These are phyloP conservation scores for Hipparchia semele DNA, from an alignment of 2,888 invertebrate species.

Conservation along the genomic window DNA sequence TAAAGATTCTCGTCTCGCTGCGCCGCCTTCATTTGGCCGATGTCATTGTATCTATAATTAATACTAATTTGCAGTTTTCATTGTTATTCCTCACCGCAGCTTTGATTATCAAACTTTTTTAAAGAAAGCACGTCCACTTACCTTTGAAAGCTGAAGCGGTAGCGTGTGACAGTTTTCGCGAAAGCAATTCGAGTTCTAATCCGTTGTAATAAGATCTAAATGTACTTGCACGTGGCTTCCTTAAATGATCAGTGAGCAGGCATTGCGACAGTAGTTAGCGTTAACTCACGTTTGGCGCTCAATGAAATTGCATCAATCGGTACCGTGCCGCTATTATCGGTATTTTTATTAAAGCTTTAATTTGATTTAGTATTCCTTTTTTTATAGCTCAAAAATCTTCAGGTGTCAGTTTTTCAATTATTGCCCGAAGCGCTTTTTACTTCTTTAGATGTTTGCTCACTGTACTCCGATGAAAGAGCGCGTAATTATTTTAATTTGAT, in stretches of 20 bases:
- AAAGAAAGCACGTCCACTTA: slow-evolving; percentile 60
- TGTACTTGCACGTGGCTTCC: slow-evolving; percentile 33
- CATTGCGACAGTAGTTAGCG: slow-evolving; percentile 62
- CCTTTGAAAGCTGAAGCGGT: slow-evolving; percentile 56
- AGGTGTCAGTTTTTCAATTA: slow-evolving; percentile 54
- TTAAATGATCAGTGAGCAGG: slow-evolving; percentile 46
- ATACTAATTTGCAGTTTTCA: slow-evolving; percentile 76
- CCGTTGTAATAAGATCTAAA: slow-evolving; percentile 52
- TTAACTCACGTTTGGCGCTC: slow-evolving; percentile 78
- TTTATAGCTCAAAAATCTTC: slow-evolving; percentile 51
- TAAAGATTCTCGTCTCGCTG: slow-evolving; percentile 69
- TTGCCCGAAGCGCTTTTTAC: slow-evolving; percentile 16
- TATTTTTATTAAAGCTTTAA: slow-evolving; percentile 73
- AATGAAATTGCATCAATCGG: slow-evolving; percentile 79
- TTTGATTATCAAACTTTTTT: slow-evolving; percentile 64
- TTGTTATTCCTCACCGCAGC: slow-evolving; percentile 70
- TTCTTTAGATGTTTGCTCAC: slow-evolving; percentile 23
- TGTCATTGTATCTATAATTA: slow-evolving; percentile 78
- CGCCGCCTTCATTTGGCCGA: slow-evolving; percentile 60
- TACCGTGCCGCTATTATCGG: slow-evolving; percentile 73
- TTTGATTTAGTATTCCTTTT: slow-evolving; percentile 63
- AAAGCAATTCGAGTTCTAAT: slow-evolving; percentile 54
- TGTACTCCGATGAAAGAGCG: slow-evolving; percentile 20
- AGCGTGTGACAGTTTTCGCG: slow-evolving; percentile 46
- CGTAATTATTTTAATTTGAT: slow-evolving; percentile 34